Percentiles rank a stretch among this genome's conserved stretches.
Evolutionary conservation across 2,888 invertebrate species (phyloP).

Genomic region (Drosophila neotestacea): DNA sequence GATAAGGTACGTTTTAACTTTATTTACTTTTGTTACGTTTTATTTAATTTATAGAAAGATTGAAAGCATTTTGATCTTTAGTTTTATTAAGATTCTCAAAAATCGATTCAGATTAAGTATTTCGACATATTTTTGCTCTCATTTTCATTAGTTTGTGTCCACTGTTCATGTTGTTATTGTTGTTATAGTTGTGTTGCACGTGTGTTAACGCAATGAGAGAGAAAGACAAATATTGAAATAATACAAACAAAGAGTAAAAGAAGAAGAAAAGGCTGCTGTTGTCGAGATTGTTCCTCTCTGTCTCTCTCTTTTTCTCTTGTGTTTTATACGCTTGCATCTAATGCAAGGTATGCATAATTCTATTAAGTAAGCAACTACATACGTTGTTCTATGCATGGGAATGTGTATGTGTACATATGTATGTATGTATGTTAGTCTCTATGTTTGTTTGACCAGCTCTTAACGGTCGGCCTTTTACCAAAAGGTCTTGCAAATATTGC

Average conservation of each 20-base stretch:
- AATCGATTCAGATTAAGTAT: too few relatives aligned
- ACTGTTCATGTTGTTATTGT: slow-evolving; percentile 15
- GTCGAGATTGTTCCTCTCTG: slow-evolving; percentile 17
- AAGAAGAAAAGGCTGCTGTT: slow-evolving; percentile 25
- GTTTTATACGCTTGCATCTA: slow-evolving; percentile 15
- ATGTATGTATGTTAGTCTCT: slow-evolving; percentile 3
- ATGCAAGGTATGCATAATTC: slow-evolving; percentile 54
- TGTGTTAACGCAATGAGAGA: slow-evolving; percentile 38
- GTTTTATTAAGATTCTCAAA: too few relatives aligned
- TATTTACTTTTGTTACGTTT: too few relatives aligned
- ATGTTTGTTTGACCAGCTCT: slow-evolving; percentile 68
- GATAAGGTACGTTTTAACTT: too few relatives aligned
- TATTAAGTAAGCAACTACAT: slow-evolving; percentile 33
- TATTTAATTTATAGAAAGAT: too few relatives aligned
- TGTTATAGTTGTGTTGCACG: slow-evolving; percentile 26
- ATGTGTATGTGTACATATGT: slow-evolving; percentile 4
- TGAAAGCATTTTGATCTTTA: too few relatives aligned
- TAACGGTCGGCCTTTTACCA: slow-evolving; percentile 48
- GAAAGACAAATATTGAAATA: slow-evolving; percentile 48
- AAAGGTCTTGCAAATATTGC: slow-evolving; percentile 74
- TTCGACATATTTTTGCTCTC: not conserved
- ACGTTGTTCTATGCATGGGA: slow-evolving; percentile 49
- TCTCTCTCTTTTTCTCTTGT: slow-evolving; percentile 9
- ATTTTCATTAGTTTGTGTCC: not conserved
- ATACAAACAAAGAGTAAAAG: slow-evolving; percentile 26